A percentile compares a stretch with the other conserved stretches of the same genome.
phyloP scores from a whole-genome alignment of 2,113 vertebrate genomes.

The Casuarius casuarius region DNA sequence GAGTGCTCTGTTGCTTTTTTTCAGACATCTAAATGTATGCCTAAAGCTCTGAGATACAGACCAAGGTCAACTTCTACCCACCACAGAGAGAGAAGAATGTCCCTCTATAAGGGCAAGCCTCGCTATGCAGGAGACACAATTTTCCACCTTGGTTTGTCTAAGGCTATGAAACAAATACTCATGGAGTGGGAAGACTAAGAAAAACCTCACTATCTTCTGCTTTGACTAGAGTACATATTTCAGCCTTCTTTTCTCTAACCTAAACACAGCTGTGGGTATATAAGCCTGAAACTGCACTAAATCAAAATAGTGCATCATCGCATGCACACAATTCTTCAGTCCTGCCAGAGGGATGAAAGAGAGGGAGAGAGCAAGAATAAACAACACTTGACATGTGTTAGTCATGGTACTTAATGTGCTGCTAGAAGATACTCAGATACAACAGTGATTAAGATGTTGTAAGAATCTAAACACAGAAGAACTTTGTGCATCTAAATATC shows the following conservation, averaged over 20 bases:
- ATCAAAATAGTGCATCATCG: not conserved
- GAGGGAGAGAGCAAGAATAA: conserved; percentile 16
- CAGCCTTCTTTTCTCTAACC: not conserved
- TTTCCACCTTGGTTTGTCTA: conserved; percentile 1
- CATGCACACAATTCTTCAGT: not conserved
- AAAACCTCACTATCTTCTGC: not conserved
- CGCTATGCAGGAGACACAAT: not conserved
- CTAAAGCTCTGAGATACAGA: not conserved
- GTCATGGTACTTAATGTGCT: not conserved
- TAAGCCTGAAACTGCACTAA: conserved; percentile 6
- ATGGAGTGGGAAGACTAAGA: not conserved
- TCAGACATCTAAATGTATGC: not conserved
- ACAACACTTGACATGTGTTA: not conserved
- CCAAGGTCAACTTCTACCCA: not conserved
- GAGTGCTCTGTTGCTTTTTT: not conserved
- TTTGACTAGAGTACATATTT: not conserved
- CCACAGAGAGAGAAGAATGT: fast-evolving
- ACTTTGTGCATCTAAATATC: not conserved
- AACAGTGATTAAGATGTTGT: not conserved
- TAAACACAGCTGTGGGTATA: conserved; percentile 47
- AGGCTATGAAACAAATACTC: not conserved
- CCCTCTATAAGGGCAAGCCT: not conserved
- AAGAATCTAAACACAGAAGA: not conserved
- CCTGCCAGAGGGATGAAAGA: not conserved
- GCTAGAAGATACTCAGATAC: conserved; percentile 18